A percentile compares a stretch with the other conserved stretches of the same genome.
These are phyloP conservation scores for Aix galericulata DNA, from an alignment of 2,113 vertebrate species.

Conservation along the genomic window DNA sequence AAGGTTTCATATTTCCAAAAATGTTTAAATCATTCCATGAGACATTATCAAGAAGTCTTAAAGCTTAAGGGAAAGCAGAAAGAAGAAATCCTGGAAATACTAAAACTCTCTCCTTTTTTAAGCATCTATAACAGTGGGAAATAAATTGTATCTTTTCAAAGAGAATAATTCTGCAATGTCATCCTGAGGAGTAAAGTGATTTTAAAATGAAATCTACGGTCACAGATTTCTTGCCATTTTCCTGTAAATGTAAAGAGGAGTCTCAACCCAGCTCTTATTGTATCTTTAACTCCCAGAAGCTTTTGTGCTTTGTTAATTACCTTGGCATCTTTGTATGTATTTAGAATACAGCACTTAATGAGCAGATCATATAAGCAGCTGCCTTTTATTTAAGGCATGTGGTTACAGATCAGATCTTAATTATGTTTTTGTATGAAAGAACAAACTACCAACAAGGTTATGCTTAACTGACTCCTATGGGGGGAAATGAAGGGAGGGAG, in stretches of 20 bases:
- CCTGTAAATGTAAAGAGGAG: background rate
- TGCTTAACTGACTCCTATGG: background rate
- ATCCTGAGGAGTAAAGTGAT: background rate
- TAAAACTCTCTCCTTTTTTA: background rate
- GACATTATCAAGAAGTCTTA: accelerated
- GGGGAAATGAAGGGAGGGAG: background rate
- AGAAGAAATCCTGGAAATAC: background rate
- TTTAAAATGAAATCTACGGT: constrained; percentile 22
- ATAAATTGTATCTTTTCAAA: background rate
- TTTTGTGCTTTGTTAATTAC: constrained; percentile 52
- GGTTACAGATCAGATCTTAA: constrained; percentile 44
- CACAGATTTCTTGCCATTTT: background rate
- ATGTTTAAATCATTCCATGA: background rate
- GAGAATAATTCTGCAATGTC: background rate
- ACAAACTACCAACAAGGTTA: constrained; percentile 29
- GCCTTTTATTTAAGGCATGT: constrained; percentile 60
- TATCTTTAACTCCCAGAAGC: constrained; percentile 11
- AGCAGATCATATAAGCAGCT: constrained; percentile 57
- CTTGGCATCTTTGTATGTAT: constrained; percentile 29
- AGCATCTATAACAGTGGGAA: background rate
- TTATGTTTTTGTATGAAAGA: constrained; percentile 47
- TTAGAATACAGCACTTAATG: constrained; percentile 51
- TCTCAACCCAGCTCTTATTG: background rate
- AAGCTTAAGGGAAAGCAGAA: background rate
- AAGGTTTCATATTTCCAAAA: background rate